These are phyloP conservation scores for Siniperca obscura DNA, from an alignment of 2,797 vertebrate species.

Conservation along the genomic window DNA sequence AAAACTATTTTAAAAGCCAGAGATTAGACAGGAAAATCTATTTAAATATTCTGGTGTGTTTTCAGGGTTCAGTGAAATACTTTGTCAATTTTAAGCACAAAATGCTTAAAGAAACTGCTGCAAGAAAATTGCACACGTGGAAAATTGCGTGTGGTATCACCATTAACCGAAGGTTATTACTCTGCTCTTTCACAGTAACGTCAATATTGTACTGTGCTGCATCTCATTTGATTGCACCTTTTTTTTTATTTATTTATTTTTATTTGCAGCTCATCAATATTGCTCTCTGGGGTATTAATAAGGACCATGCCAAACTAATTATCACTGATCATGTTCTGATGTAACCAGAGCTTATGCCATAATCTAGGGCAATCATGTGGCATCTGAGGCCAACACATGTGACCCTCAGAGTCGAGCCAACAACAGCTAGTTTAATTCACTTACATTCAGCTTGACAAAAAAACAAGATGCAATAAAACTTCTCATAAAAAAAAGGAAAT, in stretches of 20 bases:
- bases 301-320: constrained; percentile 60
- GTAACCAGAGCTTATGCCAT: constrained; percentile 9
- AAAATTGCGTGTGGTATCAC: not conserved
- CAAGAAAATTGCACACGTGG: too few species aligned
- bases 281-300: constrained; percentile 36
- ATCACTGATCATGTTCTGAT: constrained; percentile 42
- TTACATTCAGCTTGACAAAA: not conserved
- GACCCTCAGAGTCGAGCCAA: not conserved
- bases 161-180: not conserved
- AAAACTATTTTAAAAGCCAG: not conserved
- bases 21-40: too few species aligned
- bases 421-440: not conserved
- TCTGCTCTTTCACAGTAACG: not conserved
- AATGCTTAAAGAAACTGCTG: not conserved
- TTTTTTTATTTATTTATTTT: constrained; percentile 16
- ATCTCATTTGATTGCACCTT: constrained; percentile 15
- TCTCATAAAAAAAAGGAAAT: not conserved
- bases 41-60: not conserved
- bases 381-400: constrained; percentile 24
- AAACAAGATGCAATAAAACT: not conserved
- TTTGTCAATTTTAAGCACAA: not conserved
- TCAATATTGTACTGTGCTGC: constrained; percentile 1
- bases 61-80: not conserved
- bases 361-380: constrained; percentile 15
- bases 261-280: constrained; percentile 57